phyloP scores from a whole-genome alignment of 2,113 vertebrate genomes.

The Otolemur garnettii region DNA sequence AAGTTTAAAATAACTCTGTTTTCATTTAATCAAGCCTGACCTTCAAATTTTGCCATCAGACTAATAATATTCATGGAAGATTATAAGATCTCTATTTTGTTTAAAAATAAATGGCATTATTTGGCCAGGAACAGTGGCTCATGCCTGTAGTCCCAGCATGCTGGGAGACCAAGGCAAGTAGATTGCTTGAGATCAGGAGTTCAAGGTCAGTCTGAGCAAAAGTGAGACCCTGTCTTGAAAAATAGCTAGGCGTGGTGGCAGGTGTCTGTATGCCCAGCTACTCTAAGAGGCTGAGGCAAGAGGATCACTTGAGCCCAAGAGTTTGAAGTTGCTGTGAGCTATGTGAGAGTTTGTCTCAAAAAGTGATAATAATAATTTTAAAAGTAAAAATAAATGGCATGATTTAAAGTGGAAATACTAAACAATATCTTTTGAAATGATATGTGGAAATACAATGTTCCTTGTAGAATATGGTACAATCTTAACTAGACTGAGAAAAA shows the following conservation, averaged over 20 bases:
- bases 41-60: slow-evolving; percentile 25
- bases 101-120: slow-evolving; percentile 26
- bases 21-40: background rate
- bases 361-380: no score
- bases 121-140: background rate
- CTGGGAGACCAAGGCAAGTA: no score
- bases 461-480: slow-evolving; percentile 43
- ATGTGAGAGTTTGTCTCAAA: no score
- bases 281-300: no score
- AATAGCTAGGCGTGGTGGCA: no score
- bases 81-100: background rate
- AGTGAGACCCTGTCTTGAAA: no score
- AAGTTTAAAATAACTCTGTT: slow-evolving; percentile 42
- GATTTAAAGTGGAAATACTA: slow-evolving; percentile 37
- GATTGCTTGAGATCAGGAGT: no score
- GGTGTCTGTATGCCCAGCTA: no score
- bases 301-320: no score
- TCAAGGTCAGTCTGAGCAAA: no score
- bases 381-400: background rate
- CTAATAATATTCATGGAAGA: slow-evolving; percentile 25
- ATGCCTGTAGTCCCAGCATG: no score
- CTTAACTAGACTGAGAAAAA: slow-evolving; percentile 71
- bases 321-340: no score
- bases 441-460: slow-evolving; percentile 3
- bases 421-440: background rate